Conservation (phyloP, 1,140 invertebrate species). For the Hylaeus volcanicus region DNA sequence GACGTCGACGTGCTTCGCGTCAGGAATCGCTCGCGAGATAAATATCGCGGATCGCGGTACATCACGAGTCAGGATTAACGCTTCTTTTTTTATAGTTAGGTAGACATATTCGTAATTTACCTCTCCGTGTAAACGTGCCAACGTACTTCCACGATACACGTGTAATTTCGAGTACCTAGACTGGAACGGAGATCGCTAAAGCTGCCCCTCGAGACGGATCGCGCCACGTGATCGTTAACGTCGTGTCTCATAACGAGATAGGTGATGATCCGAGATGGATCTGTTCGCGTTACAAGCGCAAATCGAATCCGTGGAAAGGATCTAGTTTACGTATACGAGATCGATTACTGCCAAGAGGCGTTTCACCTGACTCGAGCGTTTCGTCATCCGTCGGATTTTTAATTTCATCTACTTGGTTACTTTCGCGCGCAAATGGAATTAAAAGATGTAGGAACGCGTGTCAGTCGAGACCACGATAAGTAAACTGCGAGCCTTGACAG, state of each 20-base stretch:
- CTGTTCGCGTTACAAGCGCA: constrained; percentile 15
- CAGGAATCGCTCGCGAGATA: neutral
- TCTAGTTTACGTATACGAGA: too few relatives aligned
- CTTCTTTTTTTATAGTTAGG: too few relatives aligned
- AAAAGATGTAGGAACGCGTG: neutral
- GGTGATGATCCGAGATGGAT: neutral
- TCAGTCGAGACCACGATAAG: neutral
- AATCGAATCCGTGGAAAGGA: neutral
- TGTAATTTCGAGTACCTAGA: neutral
- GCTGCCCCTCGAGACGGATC: constrained; percentile 34
- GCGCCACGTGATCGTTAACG: constrained; percentile 37
- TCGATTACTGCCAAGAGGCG: too few relatives aligned
- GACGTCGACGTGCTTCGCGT: neutral
- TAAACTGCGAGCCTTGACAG: constrained; percentile 13
- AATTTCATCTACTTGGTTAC: neutral
- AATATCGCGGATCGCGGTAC: neutral
- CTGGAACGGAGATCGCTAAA: constrained; percentile 35
- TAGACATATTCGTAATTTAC: neutral
- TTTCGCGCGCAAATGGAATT: neutral
- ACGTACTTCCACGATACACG: neutral
- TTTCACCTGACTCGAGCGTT: too few relatives aligned
- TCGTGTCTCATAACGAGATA: constrained; percentile 31
- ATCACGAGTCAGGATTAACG: too few relatives aligned
- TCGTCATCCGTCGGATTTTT: neutral
- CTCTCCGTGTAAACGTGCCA: neutral